Percentiles rank a stretch among this genome's conserved stretches.
Evolutionary conservation across 2,888 invertebrate genomes (phyloP).

Genomic region (Charanyca ferruginea): DNA sequence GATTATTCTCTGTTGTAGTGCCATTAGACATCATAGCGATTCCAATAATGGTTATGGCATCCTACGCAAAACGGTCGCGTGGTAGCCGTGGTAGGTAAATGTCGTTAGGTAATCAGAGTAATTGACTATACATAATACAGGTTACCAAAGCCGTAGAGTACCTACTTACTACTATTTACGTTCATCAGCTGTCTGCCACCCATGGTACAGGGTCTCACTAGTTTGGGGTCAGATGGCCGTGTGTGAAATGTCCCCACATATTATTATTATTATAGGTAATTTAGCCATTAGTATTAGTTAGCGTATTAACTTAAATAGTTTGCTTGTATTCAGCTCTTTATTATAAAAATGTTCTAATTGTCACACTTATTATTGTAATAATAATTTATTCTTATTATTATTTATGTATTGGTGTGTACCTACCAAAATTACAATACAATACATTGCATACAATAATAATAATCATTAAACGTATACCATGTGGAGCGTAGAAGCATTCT

Average conservation of each 20-base stretch:
- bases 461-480: constrained; percentile 16
- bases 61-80: constrained; percentile 75
- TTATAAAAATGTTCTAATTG: no score
- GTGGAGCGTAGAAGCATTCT: constrained; percentile 50
- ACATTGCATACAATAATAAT: constrained; percentile 10
- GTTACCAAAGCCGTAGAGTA: constrained; percentile 25
- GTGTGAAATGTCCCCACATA: no score
- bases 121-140: constrained; percentile 70
- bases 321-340: no score
- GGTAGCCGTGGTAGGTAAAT: constrained; percentile 65
- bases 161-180: background rate
- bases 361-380: no score
- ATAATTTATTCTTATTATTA: background rate
- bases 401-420: background rate
- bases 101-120: constrained; percentile 69
- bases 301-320: no score
- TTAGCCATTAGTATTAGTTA: no score
- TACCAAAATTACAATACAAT: background rate
- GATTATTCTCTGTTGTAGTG: constrained; percentile 68
- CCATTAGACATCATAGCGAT: constrained; percentile 69
- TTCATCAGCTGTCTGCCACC: no score
- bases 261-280: no score
- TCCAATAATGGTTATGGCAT: constrained; percentile 73
- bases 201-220: no score
- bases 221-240: no score